These are phyloP conservation scores for Tapera naevia DNA, from an alignment of 2,797 vertebrate genomes.

Conservation along the genomic window DNA sequence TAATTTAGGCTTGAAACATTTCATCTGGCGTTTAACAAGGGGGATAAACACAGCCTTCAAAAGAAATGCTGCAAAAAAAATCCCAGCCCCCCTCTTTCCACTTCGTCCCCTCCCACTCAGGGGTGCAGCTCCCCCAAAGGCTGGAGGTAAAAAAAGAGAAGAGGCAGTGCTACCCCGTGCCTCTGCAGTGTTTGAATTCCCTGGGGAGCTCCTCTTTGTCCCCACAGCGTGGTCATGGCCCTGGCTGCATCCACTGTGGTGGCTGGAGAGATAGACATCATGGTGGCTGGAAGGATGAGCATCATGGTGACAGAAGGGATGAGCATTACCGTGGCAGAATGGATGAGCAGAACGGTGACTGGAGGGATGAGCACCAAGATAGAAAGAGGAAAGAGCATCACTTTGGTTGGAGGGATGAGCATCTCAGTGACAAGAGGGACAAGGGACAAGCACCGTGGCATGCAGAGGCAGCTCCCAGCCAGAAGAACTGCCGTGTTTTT, in stretches of 20 bases:
- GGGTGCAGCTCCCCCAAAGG: neutral
- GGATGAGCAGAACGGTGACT: too few relatives aligned
- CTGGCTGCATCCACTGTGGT: accelerated
- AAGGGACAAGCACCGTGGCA: neutral
- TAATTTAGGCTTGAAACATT: neutral
- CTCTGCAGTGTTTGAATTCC: neutral
- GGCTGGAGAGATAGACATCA: neutral
- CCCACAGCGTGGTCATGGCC: accelerated
- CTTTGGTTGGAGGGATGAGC: too few relatives aligned
- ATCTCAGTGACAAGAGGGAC: accelerated
- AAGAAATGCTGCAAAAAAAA: neutral
- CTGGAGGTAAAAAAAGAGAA: neutral
- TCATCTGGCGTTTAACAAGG: neutral
- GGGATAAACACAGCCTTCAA: neutral
- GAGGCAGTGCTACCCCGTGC: neutral
- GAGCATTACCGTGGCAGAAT: neutral
- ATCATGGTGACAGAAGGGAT: neutral
- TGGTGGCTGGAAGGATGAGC: neutral
- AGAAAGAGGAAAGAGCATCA: too few relatives aligned
- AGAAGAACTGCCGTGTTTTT: accelerated
- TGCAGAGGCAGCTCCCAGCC: neutral
- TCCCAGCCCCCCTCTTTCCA: accelerated
- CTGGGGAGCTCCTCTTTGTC: neutral
- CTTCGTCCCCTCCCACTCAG: neutral
- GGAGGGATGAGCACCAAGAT: too few relatives aligned